These are phyloP conservation scores for Drosophila gaucha DNA, from an alignment of 2,888 invertebrate species.

Conservation along the genomic window DNA sequence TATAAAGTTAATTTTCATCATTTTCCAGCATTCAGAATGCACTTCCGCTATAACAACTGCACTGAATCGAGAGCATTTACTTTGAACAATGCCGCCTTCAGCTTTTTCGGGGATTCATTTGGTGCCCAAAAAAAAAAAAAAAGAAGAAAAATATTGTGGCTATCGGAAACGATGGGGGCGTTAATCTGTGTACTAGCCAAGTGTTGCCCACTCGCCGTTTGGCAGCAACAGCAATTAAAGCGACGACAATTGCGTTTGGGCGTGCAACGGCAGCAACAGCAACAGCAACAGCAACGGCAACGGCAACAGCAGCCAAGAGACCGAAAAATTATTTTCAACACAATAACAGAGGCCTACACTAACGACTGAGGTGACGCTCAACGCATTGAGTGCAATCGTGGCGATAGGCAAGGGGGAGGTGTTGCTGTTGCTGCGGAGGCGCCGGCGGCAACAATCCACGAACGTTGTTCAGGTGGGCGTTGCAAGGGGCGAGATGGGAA, in stretches of 20 bases:
- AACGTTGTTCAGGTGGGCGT: slow-evolving; percentile 51
- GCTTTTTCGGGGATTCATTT: slow-evolving; percentile 23
- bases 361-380: slow-evolving; percentile 48
- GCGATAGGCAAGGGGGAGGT: not conserved
- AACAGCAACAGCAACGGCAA: slow-evolving; percentile 22
- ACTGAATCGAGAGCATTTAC: slow-evolving; percentile 17
- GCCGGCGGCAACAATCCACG: slow-evolving; percentile 54
- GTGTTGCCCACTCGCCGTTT: slow-evolving; percentile 49
- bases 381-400: slow-evolving; percentile 25
- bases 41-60: slow-evolving; percentile 22
- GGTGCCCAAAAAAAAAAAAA: slow-evolving; percentile 7
- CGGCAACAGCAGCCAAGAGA: slow-evolving; percentile 49
- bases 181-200: slow-evolving; percentile 58
- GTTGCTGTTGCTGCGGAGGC: slow-evolving; percentile 50
- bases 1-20: slow-evolving; percentile 2
- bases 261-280: slow-evolving; percentile 48
- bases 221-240: slow-evolving; percentile 71
- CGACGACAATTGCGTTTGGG: slow-evolving; percentile 74
- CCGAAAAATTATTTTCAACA: slow-evolving; percentile 57
- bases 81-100: slow-evolving; percentile 42
- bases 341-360: slow-evolving; percentile 47
- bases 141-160: slow-evolving; percentile 20
- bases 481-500: not conserved
- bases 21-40: slow-evolving; percentile 8
- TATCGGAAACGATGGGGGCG: slow-evolving; percentile 52